Percentiles rank a stretch among this genome's conserved stretches.
Evolutionary conservation across 1,140 invertebrate genomes (phyloP).

Genomic region (Temnothorax nylanderi): DNA sequence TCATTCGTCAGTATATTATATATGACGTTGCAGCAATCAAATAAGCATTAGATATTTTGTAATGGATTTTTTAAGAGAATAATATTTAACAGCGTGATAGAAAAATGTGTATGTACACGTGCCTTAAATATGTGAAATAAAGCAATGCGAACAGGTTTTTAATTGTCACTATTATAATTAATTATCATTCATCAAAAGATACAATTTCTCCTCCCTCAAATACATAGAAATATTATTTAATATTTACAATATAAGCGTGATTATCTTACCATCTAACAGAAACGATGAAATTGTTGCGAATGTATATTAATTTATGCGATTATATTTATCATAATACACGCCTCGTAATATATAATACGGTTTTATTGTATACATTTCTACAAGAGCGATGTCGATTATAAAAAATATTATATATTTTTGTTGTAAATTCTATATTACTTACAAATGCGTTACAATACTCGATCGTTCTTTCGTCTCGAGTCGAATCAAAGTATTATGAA

Average conservation of each 20-base stretch:
- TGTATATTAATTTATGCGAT: constrained; percentile 4
- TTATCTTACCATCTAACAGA: background rate
- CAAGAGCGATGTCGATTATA: background rate
- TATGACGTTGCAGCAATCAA: background rate
- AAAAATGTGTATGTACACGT: background rate
- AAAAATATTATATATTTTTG: background rate
- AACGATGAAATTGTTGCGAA: constrained; percentile 44
- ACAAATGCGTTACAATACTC: constrained; percentile 34
- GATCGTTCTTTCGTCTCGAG: constrained; percentile 24
- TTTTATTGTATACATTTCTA: background rate
- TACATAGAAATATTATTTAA: background rate
- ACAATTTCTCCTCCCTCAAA: background rate
- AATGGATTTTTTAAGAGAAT: background rate
- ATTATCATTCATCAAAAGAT: background rate
- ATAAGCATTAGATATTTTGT: constrained; percentile 63
- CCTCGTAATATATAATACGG: background rate
- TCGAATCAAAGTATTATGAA: constrained; percentile 20
- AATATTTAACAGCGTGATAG: constrained; percentile 33
- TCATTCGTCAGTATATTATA: background rate
- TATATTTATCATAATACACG: constrained; percentile 39
- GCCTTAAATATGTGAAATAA: constrained; percentile 49
- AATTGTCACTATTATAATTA: background rate
- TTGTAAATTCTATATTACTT: constrained; percentile 38
- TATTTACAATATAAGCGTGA: constrained; percentile 2
- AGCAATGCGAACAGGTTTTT: constrained; percentile 8